Percentiles rank a stretch among this genome's conserved stretches.
Evolutionary conservation across 92 coral and sea anemone genomes (phyloP).

Genomic region (Metridium senile): DNA sequence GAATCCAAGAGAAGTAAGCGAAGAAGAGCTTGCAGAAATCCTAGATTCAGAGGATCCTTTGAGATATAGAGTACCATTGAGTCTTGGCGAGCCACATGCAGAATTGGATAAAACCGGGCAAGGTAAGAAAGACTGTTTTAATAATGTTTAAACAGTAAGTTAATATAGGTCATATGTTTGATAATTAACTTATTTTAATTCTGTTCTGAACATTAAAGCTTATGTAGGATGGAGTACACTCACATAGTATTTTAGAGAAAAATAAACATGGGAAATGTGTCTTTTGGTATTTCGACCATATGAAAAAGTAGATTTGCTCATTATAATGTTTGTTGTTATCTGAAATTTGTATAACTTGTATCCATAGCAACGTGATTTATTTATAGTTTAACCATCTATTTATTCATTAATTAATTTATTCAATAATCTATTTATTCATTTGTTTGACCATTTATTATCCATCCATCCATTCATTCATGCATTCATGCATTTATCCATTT

Average conservation of each 20-base stretch:
- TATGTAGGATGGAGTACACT: no score
- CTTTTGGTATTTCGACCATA: neutral
- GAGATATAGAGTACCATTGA: conserved; percentile 85
- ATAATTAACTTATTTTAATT: no score
- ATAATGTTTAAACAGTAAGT: no score
- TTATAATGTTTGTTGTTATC: neutral
- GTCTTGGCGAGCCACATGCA: conserved; percentile 94
- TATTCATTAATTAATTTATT: neutral
- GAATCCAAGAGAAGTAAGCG: conserved; percentile 76
- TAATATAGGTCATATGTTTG: no score
- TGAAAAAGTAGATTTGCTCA: no score
- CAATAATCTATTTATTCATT: neutral
- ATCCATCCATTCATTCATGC: no score
- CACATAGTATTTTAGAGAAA: no score
- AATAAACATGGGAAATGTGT: no score
- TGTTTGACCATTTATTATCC: no score
- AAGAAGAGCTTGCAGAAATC: conserved; percentile 69
- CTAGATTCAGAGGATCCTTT: conserved; percentile 80
- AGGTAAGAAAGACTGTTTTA: conserved; percentile 47
- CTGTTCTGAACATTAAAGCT: no score
- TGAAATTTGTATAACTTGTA: neutral
- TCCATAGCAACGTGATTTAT: neutral
- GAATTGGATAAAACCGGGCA: conserved; percentile 90
- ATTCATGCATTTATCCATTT: no score
- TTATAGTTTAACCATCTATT: neutral